These are phyloP conservation scores for Harpagus bidentatus DNA, from an alignment of 2,113 vertebrate genomes.

Conservation along the genomic window DNA sequence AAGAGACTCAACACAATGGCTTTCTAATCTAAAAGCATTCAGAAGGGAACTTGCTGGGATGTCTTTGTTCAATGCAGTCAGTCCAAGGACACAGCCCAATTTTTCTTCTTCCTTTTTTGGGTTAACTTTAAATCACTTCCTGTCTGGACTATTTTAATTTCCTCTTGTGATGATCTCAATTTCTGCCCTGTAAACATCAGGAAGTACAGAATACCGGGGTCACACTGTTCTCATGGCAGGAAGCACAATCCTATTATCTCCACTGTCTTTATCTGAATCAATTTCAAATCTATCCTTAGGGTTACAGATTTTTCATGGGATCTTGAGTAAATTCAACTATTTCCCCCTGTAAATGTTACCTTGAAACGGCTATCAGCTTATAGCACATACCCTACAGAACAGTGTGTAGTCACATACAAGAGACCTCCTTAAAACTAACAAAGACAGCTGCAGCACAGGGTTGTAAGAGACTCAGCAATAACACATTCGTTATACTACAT, in stretches of 20 bases:
- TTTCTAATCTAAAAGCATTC: not conserved
- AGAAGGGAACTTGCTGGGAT: not conserved
- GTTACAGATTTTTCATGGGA: not conserved
- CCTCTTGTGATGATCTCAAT: not conserved
- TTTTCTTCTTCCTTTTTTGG: not conserved
- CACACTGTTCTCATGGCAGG: not conserved
- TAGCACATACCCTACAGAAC: not conserved
- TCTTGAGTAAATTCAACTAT: not conserved
- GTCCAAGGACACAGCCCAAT: not conserved
- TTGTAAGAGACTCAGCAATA: rapidly evolving
- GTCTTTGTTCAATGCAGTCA: not conserved
- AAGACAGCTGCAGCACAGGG: not conserved
- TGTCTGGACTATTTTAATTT: not conserved
- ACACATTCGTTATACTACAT: rapidly evolving
- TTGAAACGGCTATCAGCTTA: not conserved
- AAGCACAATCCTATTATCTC: not conserved
- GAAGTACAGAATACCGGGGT: rapidly evolving
- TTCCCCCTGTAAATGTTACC: not conserved
- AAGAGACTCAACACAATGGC: not conserved
- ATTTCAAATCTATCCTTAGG: rapidly evolving
- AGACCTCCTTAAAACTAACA: not conserved
- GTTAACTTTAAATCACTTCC: not conserved
- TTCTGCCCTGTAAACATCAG: not conserved
- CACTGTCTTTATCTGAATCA: rapidly evolving
- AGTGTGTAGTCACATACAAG: rapidly evolving